Base-by-base conservation (phyloP, 2,797 vertebrate genomes). In the Halcyon leucocephala region DNA sequence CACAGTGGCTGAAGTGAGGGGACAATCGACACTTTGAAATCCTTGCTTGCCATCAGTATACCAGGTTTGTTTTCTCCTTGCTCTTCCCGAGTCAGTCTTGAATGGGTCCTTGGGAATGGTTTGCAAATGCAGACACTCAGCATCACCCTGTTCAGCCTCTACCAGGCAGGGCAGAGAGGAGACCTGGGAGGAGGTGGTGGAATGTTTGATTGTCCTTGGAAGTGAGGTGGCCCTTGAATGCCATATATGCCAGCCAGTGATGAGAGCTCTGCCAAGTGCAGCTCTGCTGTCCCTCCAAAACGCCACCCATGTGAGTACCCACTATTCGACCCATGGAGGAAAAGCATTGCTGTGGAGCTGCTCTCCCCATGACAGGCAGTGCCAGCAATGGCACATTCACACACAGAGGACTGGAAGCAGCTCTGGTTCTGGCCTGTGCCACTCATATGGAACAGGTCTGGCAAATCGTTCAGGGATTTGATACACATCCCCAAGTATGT, bases 291-390 rank as follows among this genome's bases (percentile, higher is more conserved):
- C 48, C 52, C 18, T 46, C 42, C 29, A 57, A 55, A 71, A 33
- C 9, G 6, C 39, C 62, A 70, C 12, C 18, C 6, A 9, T 6
- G 8, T 29, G 11, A 66, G 60, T 7, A 0, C 18, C 48, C 48
- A 10, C 48, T 61, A 1, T 61, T 67, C 73, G 37, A 19, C 22
- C 25, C 0, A 0, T 6, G 21, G 21, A 20, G 26, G 20, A 54
- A 52, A 31, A 64, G 3, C 52, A 70, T 29, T 0, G 3, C 51
- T 65, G 52, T 58, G 48, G 65, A 61, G 28, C n/a, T 51, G 70
- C 70, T 35, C 42, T 48, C 15, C 18, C 9, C 4, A 1, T 0
- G 1, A 22, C 0, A 1, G 33, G 20, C 48, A 26, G 21, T n/a
- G n/a, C 26, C 61, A 64, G 57, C 35, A 37, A 25, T 11, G 33